phyloP scores from a whole-genome alignment of 2,113 vertebrate species.

The Penelope pileata region DNA sequence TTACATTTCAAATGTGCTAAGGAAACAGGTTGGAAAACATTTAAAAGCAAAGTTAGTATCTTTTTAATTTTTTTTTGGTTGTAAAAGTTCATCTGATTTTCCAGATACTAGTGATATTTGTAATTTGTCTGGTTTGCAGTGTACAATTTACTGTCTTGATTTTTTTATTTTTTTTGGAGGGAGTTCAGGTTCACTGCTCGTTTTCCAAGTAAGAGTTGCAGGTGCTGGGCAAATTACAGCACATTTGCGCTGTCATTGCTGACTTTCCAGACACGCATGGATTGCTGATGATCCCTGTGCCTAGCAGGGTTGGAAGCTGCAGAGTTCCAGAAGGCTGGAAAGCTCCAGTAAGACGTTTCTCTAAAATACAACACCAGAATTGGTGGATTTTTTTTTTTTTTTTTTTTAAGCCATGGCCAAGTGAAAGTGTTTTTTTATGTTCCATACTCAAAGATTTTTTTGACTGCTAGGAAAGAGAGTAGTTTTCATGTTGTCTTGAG shows the following conservation, averaged over 20 bases:
- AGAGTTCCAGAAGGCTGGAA: neutral
- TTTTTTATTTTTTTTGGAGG: too few species aligned
- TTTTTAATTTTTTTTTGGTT: neutral
- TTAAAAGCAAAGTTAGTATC: neutral
- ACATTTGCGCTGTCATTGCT: neutral
- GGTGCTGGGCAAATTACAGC: neutral
- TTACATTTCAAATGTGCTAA: neutral
- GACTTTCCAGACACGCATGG: slow-evolving; percentile 17
- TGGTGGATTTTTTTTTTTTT: neutral
- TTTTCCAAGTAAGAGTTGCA: neutral
- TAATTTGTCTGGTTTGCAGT: neutral
- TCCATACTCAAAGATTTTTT: neutral
- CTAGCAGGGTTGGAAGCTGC: neutral
- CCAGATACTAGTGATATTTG: neutral
- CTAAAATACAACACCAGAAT: neutral
- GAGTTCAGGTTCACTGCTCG: neutral
- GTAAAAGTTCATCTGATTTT: neutral
- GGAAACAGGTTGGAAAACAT: neutral
- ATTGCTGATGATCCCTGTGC: neutral
- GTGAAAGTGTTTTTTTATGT: neutral
- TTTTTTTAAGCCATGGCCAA: neutral
- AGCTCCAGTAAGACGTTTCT: neutral
- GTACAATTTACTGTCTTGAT: neutral
- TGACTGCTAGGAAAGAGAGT: neutral
- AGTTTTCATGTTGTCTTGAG: neutral